Conservation (phyloP, 1,140 invertebrate species). For the Argopecten irradians region DNA sequence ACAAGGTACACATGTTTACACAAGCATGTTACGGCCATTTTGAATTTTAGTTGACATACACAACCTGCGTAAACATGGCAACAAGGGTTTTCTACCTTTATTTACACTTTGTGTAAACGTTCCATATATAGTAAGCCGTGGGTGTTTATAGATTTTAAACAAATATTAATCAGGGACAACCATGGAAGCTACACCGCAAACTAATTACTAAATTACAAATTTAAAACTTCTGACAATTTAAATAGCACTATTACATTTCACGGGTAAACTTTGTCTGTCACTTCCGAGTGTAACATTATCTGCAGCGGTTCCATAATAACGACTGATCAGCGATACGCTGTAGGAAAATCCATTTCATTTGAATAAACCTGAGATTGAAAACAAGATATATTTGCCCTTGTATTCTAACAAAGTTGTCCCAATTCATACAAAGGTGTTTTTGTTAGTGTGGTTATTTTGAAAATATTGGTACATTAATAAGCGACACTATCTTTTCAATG, state of each 20-base stretch:
- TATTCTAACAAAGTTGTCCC: neutral
- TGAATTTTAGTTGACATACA: slow-evolving; percentile 9
- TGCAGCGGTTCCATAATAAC: neutral
- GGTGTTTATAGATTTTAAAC: neutral
- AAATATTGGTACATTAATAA: neutral
- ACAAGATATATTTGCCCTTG: neutral
- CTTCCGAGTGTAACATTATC: neutral
- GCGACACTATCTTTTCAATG: neutral
- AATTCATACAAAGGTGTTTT: neutral
- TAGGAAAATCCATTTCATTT: slow-evolving; percentile 17
- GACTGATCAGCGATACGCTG: neutral
- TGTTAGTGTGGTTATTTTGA: neutral
- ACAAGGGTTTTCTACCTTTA: neutral
- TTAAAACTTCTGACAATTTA: neutral
- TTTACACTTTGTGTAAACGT: neutral
- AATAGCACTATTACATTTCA: neutral
- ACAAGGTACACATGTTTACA: neutral
- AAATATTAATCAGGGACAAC: neutral
- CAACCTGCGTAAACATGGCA: neutral
- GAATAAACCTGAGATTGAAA: slow-evolving; percentile 17
- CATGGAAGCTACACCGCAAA: neutral
- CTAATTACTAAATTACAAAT: slow-evolving; percentile 18
- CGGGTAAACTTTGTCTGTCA: neutral
- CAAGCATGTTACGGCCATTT: neutral
- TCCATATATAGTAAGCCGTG: neutral